Base-by-base conservation (phyloP, 2,113 vertebrate genomes). In the Cinclus cinclus region DNA sequence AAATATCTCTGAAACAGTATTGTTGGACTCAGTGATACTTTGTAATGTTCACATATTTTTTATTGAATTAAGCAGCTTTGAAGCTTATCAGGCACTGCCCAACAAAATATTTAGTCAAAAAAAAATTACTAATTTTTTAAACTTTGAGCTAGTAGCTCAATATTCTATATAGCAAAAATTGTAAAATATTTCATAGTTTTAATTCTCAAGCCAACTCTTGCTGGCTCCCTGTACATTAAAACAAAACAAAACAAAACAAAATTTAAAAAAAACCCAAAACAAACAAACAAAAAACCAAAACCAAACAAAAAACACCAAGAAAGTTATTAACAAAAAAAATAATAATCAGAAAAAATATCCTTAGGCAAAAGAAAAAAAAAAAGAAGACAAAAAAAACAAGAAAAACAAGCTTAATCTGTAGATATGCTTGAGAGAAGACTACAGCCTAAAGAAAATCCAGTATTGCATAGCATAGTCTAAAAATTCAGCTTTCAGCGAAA, bases 31-130 rank as follows among this genome's bases (percentile, higher is more conserved):
- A 94, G 92, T 85, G 64, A 98, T 97, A 97, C 92, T 98, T 97
- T 95, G 85, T 96, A 96, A 97, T 90, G 95, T 96, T 96, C 93
- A 97, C 97, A 92, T 93, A 96, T 83, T 97, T 97, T 88, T 98
- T 97, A 98, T 97, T 98, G 97, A 99, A 97, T 97, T 98, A 99
- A 99, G 98, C 98, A 99, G 98, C 98, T 98, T 98, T 98, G 97
- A 98, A 98, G 98, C 98, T 99, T 98, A 98, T 98, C 97, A 99
- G 98, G 98, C 98, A 99, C 98, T 98, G 99, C 99, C 99, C 98
- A 99, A 98, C 98, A 98, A 98, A 98, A 98, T 97, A 98, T 97
- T 97, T 98, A 98, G 96, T 98, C 52, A 84, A 98, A 97, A 97
- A 95, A 56, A 81, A 58, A 49, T 84, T 56, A 96, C 0, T 67